Conservation (phyloP, 2,888 invertebrate species). For the Synanthedon myopaeformis region DNA sequence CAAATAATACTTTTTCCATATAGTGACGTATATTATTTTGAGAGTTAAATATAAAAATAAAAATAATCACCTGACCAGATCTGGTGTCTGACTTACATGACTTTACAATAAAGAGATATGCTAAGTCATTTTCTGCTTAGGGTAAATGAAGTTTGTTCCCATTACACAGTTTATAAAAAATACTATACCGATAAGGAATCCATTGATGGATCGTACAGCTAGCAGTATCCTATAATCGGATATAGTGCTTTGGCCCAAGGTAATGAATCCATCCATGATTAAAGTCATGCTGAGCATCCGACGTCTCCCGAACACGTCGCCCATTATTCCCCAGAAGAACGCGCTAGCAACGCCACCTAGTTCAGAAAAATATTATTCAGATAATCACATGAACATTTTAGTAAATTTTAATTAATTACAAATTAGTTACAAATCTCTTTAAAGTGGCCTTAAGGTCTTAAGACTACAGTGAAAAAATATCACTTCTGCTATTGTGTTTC, state of each 20-base stretch:
- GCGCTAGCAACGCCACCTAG: constrained; percentile 76
- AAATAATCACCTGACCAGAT: no score
- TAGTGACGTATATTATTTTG: no score
- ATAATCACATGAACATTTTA: background rate
- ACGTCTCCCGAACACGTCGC: constrained; percentile 76
- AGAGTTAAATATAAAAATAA: no score
- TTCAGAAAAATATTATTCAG: no score
- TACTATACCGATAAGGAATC: constrained; percentile 65
- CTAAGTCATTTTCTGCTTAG: background rate
- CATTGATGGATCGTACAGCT: constrained; percentile 72
- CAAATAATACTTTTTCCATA: no score
- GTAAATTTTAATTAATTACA: no score
- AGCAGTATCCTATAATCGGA: constrained; percentile 46
- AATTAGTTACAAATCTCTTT: no score
- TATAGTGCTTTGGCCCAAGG: constrained; percentile 60
- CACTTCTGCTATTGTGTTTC: no score
- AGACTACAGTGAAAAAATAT: no score
- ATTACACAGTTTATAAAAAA: background rate
- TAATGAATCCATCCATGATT: constrained; percentile 59
- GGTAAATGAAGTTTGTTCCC: background rate
- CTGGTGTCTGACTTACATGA: no score
- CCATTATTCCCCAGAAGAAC: constrained; percentile 80
- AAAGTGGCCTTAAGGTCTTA: no score
- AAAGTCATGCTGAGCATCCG: constrained; percentile 68
- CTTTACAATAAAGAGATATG: background rate